Conservation (phyloP, 2,888 invertebrate genomes). For the Junonia oenone region DNA sequence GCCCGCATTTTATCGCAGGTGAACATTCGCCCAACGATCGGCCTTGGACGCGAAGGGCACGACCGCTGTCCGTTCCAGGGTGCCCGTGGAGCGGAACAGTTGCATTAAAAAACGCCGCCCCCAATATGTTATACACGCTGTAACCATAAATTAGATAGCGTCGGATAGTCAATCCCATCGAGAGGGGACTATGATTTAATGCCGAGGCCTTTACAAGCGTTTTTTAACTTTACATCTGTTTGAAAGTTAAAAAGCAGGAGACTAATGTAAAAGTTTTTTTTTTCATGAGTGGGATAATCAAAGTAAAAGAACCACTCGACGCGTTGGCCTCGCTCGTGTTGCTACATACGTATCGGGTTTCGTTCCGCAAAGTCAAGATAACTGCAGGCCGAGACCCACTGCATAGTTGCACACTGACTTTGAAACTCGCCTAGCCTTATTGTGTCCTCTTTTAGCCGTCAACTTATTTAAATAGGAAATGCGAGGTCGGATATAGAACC, state of each 20-base stretch:
- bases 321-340: constrained; percentile 60
- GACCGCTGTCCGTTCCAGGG: constrained; percentile 29
- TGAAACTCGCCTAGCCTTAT: constrained; percentile 59
- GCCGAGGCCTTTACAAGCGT: background rate
- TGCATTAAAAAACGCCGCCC: constrained; percentile 26
- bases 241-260: background rate
- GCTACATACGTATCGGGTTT: constrained; percentile 67
- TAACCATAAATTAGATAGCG: background rate
- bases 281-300: constrained; percentile 1
- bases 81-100: constrained; percentile 39
- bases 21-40: constrained; percentile 44
- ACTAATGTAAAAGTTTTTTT: background rate
- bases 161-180: background rate
- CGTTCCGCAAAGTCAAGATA: constrained; percentile 76
- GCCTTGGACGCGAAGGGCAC: constrained; percentile 45
- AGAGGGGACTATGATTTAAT: background rate
- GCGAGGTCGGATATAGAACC: constrained; percentile 53
- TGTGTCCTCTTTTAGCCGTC: constrained; percentile 54
- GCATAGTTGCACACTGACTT: constrained; percentile 58
- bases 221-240: background rate
- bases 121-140: background rate
- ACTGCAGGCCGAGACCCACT: constrained; percentile 50
- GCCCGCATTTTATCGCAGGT: constrained; percentile 48
- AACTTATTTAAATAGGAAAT: constrained; percentile 62
- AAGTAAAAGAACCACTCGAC: constrained; percentile 20